phyloP scores from a whole-genome alignment of 2,113 vertebrate genomes.

The Xenus cinereus region DNA sequence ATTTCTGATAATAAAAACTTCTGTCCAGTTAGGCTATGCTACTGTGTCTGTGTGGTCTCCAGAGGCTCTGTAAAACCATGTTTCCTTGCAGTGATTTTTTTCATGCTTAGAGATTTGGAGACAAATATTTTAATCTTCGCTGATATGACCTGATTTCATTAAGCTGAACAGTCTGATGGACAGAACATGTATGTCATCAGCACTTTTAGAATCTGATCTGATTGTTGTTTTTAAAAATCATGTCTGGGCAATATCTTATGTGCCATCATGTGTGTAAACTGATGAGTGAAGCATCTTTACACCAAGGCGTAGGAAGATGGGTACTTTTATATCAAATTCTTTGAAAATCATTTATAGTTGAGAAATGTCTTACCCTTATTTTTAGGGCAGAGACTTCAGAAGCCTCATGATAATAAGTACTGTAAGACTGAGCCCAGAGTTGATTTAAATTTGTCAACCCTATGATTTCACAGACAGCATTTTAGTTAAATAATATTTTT shows the following conservation, averaged over 20 bases:
- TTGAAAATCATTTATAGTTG: not conserved
- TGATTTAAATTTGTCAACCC: not conserved
- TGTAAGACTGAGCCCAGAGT: not conserved
- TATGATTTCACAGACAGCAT: not conserved
- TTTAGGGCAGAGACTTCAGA: not conserved
- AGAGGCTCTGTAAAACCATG: not conserved
- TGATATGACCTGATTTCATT: not conserved
- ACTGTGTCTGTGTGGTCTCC: not conserved
- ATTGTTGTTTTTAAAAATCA: not conserved
- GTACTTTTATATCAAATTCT: not conserved
- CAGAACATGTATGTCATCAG: not conserved
- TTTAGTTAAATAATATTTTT: not conserved
- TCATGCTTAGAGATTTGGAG: not conserved
- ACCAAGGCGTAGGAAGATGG: not conserved
- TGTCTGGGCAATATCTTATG: not conserved
- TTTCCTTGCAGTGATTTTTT: not conserved
- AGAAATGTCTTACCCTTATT: not conserved
- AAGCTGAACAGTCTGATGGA: not conserved
- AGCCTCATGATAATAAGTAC: not conserved
- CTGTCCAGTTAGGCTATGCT: not conserved
- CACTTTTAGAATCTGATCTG: not conserved
- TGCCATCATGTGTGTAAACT: not conserved
- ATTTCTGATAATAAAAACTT: not conserved
- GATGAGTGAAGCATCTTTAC: not conserved
- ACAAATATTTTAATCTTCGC: not conserved